Percentiles rank a stretch among this genome's conserved stretches.
Evolutionary conservation across 2,888 invertebrate genomes (phyloP).

Genomic region (Thera obeliscata): DNA sequence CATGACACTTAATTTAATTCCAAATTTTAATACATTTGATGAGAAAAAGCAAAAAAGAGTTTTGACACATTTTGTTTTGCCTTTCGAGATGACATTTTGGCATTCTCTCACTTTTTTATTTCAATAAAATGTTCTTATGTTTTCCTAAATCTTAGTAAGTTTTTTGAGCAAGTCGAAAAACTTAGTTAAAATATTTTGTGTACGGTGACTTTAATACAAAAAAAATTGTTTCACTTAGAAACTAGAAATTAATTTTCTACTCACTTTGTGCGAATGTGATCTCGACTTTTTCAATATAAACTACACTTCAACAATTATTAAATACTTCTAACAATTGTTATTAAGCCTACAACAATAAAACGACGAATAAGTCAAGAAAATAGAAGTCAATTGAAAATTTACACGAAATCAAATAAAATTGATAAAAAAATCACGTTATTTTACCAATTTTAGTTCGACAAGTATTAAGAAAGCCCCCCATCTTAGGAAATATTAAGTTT

Average conservation of each 20-base stretch:
- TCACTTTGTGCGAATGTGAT: conserved; percentile 76
- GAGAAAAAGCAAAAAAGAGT: conserved; percentile 43
- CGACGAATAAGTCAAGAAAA: conserved; percentile 59
- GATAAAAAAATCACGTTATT: conserved; percentile 13
- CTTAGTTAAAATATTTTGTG: conserved; percentile 6
- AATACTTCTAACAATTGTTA: conserved; percentile 53
- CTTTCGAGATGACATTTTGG: conserved; percentile 52
- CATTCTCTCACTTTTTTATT: conserved; percentile 45
- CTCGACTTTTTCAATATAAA: conserved; percentile 66
- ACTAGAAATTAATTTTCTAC: conserved; percentile 55
- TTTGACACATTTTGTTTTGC: conserved; percentile 57
- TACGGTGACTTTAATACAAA: conserved; percentile 10
- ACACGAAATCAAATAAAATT: conserved; percentile 27
- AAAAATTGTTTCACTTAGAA: conserved; percentile 18
- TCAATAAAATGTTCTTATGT: conserved; percentile 3
- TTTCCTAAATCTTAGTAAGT: conserved; percentile 13
- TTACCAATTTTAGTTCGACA: conserved; percentile 29
- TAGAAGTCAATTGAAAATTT: conserved; percentile 46
- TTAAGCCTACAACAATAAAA: conserved; percentile 57
- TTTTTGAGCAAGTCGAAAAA: conserved; percentile 39
- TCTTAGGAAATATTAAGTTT: conserved; percentile 4
- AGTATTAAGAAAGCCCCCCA: conserved; percentile 15
- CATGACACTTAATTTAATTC: conserved; percentile 29
- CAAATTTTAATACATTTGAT: neutral
- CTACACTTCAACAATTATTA: conserved; percentile 71